Evolutionary conservation across 2,888 invertebrate species (phyloP).

Genomic region (Eudemis profundana): DNA sequence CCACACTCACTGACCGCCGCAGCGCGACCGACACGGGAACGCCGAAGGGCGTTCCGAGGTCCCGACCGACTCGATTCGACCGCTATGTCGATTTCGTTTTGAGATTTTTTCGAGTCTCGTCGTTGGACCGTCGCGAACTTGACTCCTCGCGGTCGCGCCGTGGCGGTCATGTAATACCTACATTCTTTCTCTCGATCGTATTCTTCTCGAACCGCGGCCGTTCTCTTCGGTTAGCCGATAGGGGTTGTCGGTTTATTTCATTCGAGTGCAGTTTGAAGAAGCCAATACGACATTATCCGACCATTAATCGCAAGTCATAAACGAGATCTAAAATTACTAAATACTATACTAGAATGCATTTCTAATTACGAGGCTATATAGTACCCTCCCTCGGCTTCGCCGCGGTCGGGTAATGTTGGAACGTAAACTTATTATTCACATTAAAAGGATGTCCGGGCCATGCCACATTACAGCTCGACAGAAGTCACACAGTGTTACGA

Average conservation of each 20-base stretch:
- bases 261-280: conserved; percentile 49
- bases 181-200: conserved; percentile 27
- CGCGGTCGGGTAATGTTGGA: conserved; percentile 34
- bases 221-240: conserved; percentile 28
- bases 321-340: conserved; percentile 40
- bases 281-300: conserved; percentile 54
- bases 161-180: conserved; percentile 34
- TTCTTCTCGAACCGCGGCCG: conserved; percentile 26
- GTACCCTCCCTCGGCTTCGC: conserved; percentile 34
- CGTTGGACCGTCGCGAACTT: neutral
- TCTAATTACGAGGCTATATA: conserved; percentile 58
- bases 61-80: neutral
- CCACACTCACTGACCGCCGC: conserved; percentile 59
- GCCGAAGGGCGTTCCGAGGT: too few relatives aligned
- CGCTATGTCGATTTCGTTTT: neutral
- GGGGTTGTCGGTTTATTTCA: conserved; percentile 22
- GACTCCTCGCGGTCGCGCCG: conserved; percentile 20
- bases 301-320: conserved; percentile 61
- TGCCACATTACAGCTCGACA: conserved; percentile 68
- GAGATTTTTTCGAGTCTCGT: neutral
- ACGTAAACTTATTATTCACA: conserved; percentile 63
- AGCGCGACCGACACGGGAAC: conserved; percentile 19
- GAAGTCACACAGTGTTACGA: conserved; percentile 46
- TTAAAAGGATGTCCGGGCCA: conserved; percentile 63
- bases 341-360: conserved; percentile 61